Conservation (phyloP, 2,888 invertebrate genomes). For the Lasioglossum calceatum region DNA sequence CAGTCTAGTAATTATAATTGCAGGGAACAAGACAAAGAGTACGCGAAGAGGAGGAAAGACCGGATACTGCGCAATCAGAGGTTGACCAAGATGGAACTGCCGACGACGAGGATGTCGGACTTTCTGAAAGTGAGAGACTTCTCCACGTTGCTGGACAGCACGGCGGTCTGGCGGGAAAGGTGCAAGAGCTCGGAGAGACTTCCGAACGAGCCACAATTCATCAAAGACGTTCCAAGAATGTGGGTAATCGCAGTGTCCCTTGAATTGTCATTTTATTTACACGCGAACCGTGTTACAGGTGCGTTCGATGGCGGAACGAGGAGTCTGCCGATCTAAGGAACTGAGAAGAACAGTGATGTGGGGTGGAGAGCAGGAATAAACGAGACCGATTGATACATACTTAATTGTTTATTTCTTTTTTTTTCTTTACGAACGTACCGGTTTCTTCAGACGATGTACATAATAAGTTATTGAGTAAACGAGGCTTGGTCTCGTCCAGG, state of each 20-base stretch:
- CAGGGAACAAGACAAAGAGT: slow-evolving; percentile 78
- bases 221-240: slow-evolving; percentile 80
- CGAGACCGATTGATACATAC: slow-evolving; percentile 79
- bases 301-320: slow-evolving; percentile 66
- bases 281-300: slow-evolving; percentile 52
- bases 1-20: not conserved
- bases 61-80: slow-evolving; percentile 55
- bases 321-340: slow-evolving; percentile 57
- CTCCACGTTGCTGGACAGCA: slow-evolving; percentile 77
- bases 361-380: slow-evolving; percentile 39
- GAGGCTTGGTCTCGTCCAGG: slow-evolving; percentile 82
- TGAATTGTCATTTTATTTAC: slow-evolving; percentile 28
- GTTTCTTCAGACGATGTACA: slow-evolving; percentile 82
- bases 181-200: slow-evolving; percentile 60
- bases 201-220: slow-evolving; percentile 66
- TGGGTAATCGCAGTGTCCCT: slow-evolving; percentile 54
- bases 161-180: slow-evolving; percentile 79
- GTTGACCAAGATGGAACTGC: slow-evolving; percentile 21
- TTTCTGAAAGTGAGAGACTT: slow-evolving; percentile 15
- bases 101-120: slow-evolving; percentile 12
- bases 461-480: slow-evolving; percentile 83
- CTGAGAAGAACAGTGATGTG: not conserved
- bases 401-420: slow-evolving; percentile 80
- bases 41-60: slow-evolving; percentile 71
- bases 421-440: slow-evolving; percentile 82